Evolutionary conservation across 2,888 invertebrate genomes (phyloP), one percentile per base, ranked within the genome.

Genomic region (Xestia sexstrigata): DNA sequence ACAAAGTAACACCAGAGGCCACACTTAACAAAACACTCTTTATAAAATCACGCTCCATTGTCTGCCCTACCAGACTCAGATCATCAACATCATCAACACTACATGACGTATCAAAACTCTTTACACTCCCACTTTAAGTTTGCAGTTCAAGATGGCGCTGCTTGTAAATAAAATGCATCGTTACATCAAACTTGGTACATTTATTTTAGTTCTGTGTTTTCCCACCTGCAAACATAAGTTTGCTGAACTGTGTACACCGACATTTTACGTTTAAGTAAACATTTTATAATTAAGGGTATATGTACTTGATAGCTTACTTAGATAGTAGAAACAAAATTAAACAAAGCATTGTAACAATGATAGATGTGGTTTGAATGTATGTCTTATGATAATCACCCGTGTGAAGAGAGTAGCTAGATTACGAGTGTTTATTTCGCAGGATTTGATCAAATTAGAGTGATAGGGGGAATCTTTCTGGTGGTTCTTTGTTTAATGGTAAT

Each of bases 1-100:
- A 72, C n/a, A 60, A 76, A 78, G 75, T 80, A 87, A 88, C 60
- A 90, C 89, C 87, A 70, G 88, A 77, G 88, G 89, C 86, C 66
- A 81, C 83, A 86, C 82, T 82, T 84, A 86, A 87, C 84, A 79
- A 89, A 90, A 89, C 90, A 88, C 73, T 81, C 85, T 90, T 91
- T 89, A 88, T 87, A 85, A 88, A 89, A 91, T 91, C 89, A 88
- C 83, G 75, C 67, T 70, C 89, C 78, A 92, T 92, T 92, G 92
- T 92, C 86, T 81, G 77, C 9, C 26, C n/a, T 17, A 60, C 84
- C 15, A 17, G 65, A n/a, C 23, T 8, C 15, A 39, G 39, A 76
- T 89, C 87, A 81, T 87, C 89, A 90, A 76, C 79, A 74, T 65
- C 62, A 73, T 47, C 47, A 83, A 76, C 86, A 74, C 30, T 73